Conservation (phyloP, 30 jellyfish, hydroid and myxozoan species). For the Nemopilema nomurai region DNA sequence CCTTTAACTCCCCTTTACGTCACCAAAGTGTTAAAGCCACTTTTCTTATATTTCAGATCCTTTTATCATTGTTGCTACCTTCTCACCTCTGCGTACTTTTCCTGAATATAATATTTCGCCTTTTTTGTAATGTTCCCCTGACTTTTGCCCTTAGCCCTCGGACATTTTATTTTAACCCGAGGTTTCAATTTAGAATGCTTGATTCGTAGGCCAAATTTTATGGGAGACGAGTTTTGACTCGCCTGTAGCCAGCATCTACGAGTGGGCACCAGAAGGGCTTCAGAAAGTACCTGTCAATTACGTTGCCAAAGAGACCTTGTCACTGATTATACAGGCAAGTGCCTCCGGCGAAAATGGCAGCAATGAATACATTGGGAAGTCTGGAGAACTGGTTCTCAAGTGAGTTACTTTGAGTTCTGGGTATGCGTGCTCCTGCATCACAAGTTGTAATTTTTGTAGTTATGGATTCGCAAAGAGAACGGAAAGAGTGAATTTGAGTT, state of each 20-base stretch:
- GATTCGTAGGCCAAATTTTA: conserved; percentile 79
- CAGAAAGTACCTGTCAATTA: conserved; percentile 80
- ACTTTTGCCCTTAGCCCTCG: too few species aligned
- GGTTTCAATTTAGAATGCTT: neutral
- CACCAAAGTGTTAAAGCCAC: too few species aligned
- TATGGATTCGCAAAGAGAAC: too few species aligned
- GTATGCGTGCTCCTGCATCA: too few species aligned
- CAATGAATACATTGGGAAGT: conserved; percentile 71
- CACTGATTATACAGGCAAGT: conserved; percentile 77
- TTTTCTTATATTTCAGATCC: too few species aligned
- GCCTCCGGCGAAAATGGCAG: conserved; percentile 94
- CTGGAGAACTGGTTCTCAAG: conserved; percentile 93
- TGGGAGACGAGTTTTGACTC: conserved; percentile 89
- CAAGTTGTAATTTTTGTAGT: too few species aligned
- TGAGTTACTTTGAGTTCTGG: conserved; percentile 4
- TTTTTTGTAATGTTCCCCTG: neutral
- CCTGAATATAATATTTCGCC: too few species aligned
- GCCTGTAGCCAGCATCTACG: conserved; percentile 92
- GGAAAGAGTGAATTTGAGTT: too few species aligned
- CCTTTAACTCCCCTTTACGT: too few species aligned
- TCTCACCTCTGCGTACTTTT: neutral
- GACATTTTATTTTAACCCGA: too few species aligned
- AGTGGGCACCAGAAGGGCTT: conserved; percentile 98
- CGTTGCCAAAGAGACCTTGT: conserved; percentile 95
- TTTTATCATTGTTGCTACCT: too few species aligned